These are phyloP conservation scores for Philhelius pedissequus DNA, from an alignment of 2,888 invertebrate genomes.

Conservation along the genomic window DNA sequence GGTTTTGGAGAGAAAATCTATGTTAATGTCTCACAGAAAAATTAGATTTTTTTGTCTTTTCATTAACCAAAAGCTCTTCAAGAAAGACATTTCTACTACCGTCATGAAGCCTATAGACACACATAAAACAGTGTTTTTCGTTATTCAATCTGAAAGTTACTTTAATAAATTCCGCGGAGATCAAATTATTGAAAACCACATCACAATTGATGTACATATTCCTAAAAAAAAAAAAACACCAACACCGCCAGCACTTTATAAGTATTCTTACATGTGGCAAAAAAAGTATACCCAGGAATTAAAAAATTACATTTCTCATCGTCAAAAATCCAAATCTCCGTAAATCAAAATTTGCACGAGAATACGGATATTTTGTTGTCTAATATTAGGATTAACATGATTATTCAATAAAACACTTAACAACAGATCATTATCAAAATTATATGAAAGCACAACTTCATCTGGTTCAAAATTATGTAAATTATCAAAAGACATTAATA, in stretches of 20 bases:
- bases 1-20: no score
- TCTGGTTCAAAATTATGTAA: neutral
- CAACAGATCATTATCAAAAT: no score
- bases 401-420: no score
- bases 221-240: neutral
- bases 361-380: no score
- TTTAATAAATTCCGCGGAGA: neutral
- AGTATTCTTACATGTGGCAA: neutral
- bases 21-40: neutral
- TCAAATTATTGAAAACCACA: neutral
- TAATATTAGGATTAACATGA: no score
- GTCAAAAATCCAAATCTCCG: neutral
- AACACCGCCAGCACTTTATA: neutral
- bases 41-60: neutral
- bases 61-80: neutral
- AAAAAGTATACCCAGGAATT: neutral
- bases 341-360: neutral
- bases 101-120: neutral
- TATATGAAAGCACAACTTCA: no score
- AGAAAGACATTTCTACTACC: neutral
- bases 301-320: neutral
- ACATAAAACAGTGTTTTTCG: neutral
- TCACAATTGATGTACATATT: neutral
- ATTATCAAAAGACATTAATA: neutral
- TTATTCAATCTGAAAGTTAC: neutral